phyloP scores from a whole-genome alignment of 2,888 invertebrate species.

The Dioctria rufipes region DNA sequence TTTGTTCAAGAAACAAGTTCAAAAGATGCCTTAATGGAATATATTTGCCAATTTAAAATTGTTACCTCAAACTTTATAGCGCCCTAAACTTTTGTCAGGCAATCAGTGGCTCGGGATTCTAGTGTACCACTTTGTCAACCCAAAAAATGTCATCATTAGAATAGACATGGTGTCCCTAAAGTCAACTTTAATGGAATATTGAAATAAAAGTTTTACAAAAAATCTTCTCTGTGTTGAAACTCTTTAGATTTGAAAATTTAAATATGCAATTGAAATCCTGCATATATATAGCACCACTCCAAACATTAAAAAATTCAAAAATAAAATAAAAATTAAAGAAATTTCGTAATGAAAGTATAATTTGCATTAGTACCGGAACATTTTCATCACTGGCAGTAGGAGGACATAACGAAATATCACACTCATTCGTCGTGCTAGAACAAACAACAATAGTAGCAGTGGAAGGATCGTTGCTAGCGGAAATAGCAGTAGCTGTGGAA shows the following conservation, averaged over 20 bases:
- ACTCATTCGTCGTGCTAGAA: constrained; percentile 70
- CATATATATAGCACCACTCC: neutral
- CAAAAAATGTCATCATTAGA: no score
- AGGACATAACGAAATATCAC: constrained; percentile 62
- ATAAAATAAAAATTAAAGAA: constrained; percentile 1
- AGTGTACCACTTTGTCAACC: no score
- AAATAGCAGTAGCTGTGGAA: constrained; percentile 44
- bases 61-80: no score
- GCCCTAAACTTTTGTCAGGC: no score
- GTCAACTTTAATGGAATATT: no score
- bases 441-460: constrained; percentile 65
- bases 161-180: no score
- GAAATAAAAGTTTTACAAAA: no score
- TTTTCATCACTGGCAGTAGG: constrained; percentile 60
- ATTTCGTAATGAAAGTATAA: constrained; percentile 24
- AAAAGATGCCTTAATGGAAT: no score
- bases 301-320: constrained; percentile 2
- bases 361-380: constrained; percentile 74
- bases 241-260: neutral
- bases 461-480: constrained; percentile 34
- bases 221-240: neutral
- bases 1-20: no score
- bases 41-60: no score
- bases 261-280: neutral
- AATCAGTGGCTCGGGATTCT: no score